Evolutionary conservation across 2,113 vertebrate genomes (phyloP), one percentile per base, ranked within the genome.

Genomic region (Microcebus lehilahytsara): DNA sequence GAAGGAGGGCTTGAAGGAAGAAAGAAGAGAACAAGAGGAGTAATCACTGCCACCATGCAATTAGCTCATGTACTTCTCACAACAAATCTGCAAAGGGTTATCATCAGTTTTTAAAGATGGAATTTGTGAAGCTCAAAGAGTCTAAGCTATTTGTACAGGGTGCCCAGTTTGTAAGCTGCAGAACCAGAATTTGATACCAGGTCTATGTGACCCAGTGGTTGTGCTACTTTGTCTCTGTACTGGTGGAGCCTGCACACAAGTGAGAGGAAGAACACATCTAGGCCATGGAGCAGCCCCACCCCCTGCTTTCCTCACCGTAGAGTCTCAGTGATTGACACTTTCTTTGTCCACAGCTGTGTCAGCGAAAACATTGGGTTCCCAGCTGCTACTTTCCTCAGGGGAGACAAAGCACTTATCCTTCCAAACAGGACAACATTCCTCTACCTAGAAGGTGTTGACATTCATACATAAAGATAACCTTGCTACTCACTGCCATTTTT

Each of bases 221-320:
- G 3, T 60, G 34, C 58, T 67, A 30, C 17, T 17, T 53, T 9
- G 9, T 16, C n/a, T 11, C 30, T 16, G 46, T 34, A 2, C 7
- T 12, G 34, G 1, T 14, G 23, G 25, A 32, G 19, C 16, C 25
- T 30, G 51, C 27, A 25, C 9, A 12, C 42, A 12, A 8, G 46
- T 13, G 30, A 53, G 1, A 60, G 25, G 6, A 12, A 30, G 51
- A 49, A 13, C 8, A 8, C 42, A 46, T 5, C 7, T 6, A 51
- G n/a, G 27, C 58, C 66, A 2, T 0, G 32, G n/a, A 23, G 23
- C 0, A 1, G 32, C 34, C 75, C 46, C 5, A 4, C 30, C 19
- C 2, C 1, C 34, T 56, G 51, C 79, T 67, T 14, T 84, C 34
- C 40, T 51, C 42, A 13, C 9, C 16, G 2, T 4, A 1, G 71